A percentile compares a stretch with the other conserved stretches of the same genome.
Conservation (phyloP, 2,113 vertebrate genomes). For the Spea bombifrons region DNA sequence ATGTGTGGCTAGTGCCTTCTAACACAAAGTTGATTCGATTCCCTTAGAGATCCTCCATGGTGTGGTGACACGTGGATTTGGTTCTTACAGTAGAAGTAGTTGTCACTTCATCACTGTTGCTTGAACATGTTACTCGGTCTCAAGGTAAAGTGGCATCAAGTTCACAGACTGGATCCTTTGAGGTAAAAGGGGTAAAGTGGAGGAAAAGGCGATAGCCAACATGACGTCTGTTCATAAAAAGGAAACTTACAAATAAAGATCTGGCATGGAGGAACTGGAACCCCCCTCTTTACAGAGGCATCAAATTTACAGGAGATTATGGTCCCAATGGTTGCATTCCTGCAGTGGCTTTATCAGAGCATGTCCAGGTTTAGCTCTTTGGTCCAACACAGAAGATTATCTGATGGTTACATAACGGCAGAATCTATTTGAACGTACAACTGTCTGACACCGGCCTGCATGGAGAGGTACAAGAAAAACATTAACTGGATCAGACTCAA, state of each 20-base stretch:
- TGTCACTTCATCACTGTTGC: no score
- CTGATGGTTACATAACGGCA: conserved; percentile 78
- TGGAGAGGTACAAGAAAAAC: conserved; percentile 41
- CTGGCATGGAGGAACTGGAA: conserved; percentile 17
- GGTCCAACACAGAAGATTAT: conserved; percentile 21
- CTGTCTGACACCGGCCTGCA: conserved; percentile 87
- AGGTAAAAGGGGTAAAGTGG: not conserved
- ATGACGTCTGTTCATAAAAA: conserved; percentile 24
- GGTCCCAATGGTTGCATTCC: conserved; percentile 32
- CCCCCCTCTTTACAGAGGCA: conserved; percentile 10
- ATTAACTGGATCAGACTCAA: not conserved
- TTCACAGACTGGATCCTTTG: not conserved
- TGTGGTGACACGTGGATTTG: no score
- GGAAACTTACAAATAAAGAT: conserved; percentile 5
- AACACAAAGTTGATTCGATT: not conserved
- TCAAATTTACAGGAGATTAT: conserved; percentile 7
- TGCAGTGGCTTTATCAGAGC: conserved; percentile 35
- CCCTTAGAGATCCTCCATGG: not conserved
- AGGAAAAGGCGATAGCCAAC: conserved; percentile 26
- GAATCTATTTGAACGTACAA: conserved; percentile 93
- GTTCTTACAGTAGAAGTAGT: no score
- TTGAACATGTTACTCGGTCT: not conserved
- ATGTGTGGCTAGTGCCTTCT: not conserved
- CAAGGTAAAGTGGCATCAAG: not conserved
- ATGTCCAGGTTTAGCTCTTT: conserved; percentile 27